Base-by-base conservation (phyloP, 2,113 vertebrate species). In the Syrrhaptes paradoxus region DNA sequence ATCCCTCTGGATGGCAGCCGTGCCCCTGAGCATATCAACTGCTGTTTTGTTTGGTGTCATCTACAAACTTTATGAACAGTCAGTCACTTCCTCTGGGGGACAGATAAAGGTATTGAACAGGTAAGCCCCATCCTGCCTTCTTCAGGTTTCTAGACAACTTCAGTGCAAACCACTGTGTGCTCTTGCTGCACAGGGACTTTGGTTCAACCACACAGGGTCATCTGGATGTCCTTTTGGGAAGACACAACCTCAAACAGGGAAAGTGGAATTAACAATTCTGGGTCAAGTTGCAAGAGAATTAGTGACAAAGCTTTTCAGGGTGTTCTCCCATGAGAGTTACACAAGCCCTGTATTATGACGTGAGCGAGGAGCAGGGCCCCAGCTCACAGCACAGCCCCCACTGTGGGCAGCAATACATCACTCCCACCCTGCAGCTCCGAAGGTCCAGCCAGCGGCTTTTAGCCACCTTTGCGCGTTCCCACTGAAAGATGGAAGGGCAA, bases 171-270 rank as follows among this genome's bases (percentile, higher is more conserved):
- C 5, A 43, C 15, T 13, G 16, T 7, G 10, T 45, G 7, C 28
- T 14, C 57, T 85, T 61, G 22, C 36, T 58, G 46, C 9, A 0
- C 22, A 45, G 26, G 12, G 29, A 61, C 31, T 26, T 65, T 3
- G 13, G 4, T 55, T 68, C 41, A 32, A 10, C n/a, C 16, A 4
- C 0, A 2, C 0, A 31, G 21, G 18, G n/a, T 52, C 52, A 63
- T 26, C 48, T 48, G 17, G 17, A 12, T 9, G 3, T 36, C 13
- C 65, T 34, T 45, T 82, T 28, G 34, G 32, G 54, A 73, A 75
- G 20, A 36, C 20, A 61, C 6, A 57, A 11, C 21, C 32, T 68
- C 72, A 65, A 43, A 59, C 17, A 61, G 5, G 38, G 29, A 26
- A 76, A 75, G 15, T 20, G 13, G 17, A 63, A 54, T 70, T 38